phyloP scores from a whole-genome alignment of 2,113 vertebrate genomes.

The Crotalus horridus region DNA sequence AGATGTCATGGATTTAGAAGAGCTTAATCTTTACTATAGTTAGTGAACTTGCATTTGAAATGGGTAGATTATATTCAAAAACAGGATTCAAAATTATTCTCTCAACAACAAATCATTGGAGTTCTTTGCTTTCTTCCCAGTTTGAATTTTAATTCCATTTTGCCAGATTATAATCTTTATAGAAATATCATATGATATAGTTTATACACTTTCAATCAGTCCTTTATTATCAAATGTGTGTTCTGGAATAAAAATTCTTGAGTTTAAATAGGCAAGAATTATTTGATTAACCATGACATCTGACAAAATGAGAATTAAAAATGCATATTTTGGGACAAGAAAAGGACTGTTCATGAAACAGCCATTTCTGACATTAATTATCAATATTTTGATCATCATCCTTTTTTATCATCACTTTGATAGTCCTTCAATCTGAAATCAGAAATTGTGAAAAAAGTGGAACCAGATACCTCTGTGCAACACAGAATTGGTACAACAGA shows the following conservation, averaged over 20 bases:
- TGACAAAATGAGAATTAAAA: not conserved
- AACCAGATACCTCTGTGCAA: constrained; percentile 56
- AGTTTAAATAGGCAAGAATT: not conserved
- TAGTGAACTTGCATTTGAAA: not conserved
- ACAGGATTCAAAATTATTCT: not conserved
- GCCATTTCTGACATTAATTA: not conserved
- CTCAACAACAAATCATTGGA: not conserved
- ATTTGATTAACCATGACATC: not conserved
- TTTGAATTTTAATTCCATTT: not conserved
- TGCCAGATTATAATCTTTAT: not conserved
- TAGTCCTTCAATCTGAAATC: constrained; percentile 53
- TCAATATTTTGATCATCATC: fast-evolving
- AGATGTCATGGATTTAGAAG: not conserved
- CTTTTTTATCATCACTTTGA: constrained; percentile 36
- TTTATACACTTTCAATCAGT: not conserved
- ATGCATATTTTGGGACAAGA: not conserved
- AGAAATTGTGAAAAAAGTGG: constrained; percentile 64
- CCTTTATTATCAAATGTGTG: not conserved
- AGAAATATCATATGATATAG: not conserved
- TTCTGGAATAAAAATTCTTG: not conserved
- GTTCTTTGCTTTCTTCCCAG: not conserved
- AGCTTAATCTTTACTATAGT: not conserved
- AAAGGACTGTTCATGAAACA: not conserved
- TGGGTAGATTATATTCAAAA: not conserved
- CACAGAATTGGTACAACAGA: constrained; percentile 47